These are phyloP conservation scores for Lethrus apterus DNA, from an alignment of 1,140 invertebrate species.

Conservation along the genomic window DNA sequence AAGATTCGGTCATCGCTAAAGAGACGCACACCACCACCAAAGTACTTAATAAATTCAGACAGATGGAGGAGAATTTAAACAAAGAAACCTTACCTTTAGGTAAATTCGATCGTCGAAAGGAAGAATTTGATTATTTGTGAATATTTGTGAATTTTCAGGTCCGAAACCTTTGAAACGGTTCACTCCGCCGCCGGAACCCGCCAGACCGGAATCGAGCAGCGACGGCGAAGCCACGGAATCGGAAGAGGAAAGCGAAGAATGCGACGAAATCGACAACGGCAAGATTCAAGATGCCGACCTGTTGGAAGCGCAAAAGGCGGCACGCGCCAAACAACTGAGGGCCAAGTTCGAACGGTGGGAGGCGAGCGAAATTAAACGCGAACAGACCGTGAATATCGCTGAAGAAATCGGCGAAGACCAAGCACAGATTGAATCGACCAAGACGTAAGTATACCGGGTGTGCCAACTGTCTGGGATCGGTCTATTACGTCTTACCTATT, in stretches of 20 bases:
- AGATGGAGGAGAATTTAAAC: conserved; percentile 68
- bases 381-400: conserved; percentile 39
- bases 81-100: conserved; percentile 52
- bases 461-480: no score
- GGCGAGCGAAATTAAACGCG: conserved; percentile 56
- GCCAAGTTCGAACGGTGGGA: conserved; percentile 91
- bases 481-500: no score
- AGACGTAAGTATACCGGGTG: conserved; percentile 47
- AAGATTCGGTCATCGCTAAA: conserved; percentile 50
- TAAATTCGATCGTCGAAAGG: no score
- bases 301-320: conserved; percentile 59
- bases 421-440: conserved; percentile 66
- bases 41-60: conserved; percentile 79
- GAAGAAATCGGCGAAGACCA: conserved; percentile 52
- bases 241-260: conserved; percentile 52
- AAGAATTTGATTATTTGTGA: background rate
- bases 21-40: conserved; percentile 69
- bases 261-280: conserved; percentile 49
- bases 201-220: conserved; percentile 46
- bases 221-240: conserved; percentile 40
- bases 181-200: conserved; percentile 72
- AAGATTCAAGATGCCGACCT: conserved; percentile 30
- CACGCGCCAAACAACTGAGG: conserved; percentile 76
- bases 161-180: conserved; percentile 81
- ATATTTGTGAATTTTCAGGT: conserved; percentile 36